A percentile compares a stretch with the other conserved stretches of the same genome.
Evolutionary conservation across 2,888 invertebrate species (phyloP).

Genomic region (Brachylomia viminalis): DNA sequence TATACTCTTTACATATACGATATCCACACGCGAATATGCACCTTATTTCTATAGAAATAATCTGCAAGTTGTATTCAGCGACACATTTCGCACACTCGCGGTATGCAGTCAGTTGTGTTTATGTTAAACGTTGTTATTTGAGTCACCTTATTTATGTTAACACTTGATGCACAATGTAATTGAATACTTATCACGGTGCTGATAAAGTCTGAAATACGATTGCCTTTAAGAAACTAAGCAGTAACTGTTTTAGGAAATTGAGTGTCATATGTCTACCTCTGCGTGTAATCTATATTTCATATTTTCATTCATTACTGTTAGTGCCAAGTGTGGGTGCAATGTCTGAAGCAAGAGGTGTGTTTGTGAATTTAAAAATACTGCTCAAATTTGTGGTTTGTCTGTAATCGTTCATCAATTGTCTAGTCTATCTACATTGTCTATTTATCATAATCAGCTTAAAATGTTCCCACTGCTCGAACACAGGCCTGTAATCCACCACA

Average conservation of each 20-base stretch:
- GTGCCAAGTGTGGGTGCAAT: constrained; percentile 52
- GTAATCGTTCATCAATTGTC: constrained; percentile 6
- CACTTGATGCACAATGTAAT: constrained; percentile 20
- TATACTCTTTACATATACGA: neutral
- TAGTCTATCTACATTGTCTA: constrained; percentile 6
- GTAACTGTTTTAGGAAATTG: constrained; percentile 11
- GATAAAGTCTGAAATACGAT: constrained; percentile 39
- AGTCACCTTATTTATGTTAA: constrained; percentile 27
- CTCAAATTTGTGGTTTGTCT: constrained; percentile 15
- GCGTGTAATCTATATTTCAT: constrained; percentile 4
- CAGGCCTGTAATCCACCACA: no score
- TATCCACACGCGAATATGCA: constrained; percentile 38
- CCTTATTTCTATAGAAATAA: constrained; percentile 19
- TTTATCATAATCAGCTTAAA: no score
- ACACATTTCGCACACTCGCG: constrained; percentile 3
- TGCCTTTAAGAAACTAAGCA: constrained; percentile 7
- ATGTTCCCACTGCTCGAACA: no score
- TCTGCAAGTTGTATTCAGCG: constrained; percentile 11
- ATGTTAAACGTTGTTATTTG: constrained; percentile 27
- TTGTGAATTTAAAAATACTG: constrained; percentile 19
- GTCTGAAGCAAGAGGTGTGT: constrained; percentile 60
- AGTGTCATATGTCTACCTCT: constrained; percentile 14
- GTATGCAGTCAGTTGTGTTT: constrained; percentile 16
- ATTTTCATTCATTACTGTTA: constrained; percentile 19
- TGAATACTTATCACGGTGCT: constrained; percentile 4